These are phyloP conservation scores for Vidua macroura DNA, from an alignment of 2,113 vertebrate species.

Conservation along the genomic window DNA sequence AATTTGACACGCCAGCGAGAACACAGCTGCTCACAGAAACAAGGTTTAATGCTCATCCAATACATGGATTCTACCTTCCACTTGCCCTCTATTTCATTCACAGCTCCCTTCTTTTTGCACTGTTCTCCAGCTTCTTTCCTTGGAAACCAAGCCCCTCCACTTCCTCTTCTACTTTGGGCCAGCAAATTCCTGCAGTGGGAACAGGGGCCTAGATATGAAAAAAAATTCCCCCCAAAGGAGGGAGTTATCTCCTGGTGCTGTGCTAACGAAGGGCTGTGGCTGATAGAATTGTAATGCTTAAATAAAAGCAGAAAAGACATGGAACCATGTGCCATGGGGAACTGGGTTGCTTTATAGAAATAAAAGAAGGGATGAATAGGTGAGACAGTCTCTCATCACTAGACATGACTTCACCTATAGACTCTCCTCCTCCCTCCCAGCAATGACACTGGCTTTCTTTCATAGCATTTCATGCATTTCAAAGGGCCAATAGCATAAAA, in stretches of 20 bases:
- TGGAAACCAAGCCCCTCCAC: not conserved
- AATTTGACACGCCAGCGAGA: not conserved
- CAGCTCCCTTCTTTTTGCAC: not conserved
- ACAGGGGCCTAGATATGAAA: not conserved
- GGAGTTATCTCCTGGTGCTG: not conserved
- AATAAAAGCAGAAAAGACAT: not conserved
- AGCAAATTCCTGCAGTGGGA: not conserved
- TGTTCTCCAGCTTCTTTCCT: not conserved
- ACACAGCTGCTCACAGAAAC: not conserved
- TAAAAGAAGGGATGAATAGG: slow-evolving; percentile 13
- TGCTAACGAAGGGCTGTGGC: not conserved
- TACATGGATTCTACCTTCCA: not conserved
- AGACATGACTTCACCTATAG: not conserved
- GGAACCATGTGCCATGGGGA: not conserved
- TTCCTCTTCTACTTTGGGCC: not conserved
- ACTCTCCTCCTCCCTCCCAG: slow-evolving; percentile 22
- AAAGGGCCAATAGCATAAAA: slow-evolving; percentile 42
- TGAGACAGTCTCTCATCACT: not conserved
- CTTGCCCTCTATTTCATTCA: not conserved
- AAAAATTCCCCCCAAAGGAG: not conserved
- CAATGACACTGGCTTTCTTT: not conserved
- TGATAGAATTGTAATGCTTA: not conserved
- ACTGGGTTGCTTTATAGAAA: not conserved
- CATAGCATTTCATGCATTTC: slow-evolving; percentile 20
- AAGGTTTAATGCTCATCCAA: not conserved